Base-by-base conservation (phyloP, 2,797 vertebrate genomes). In the Rhynchonycteris naso region DNA sequence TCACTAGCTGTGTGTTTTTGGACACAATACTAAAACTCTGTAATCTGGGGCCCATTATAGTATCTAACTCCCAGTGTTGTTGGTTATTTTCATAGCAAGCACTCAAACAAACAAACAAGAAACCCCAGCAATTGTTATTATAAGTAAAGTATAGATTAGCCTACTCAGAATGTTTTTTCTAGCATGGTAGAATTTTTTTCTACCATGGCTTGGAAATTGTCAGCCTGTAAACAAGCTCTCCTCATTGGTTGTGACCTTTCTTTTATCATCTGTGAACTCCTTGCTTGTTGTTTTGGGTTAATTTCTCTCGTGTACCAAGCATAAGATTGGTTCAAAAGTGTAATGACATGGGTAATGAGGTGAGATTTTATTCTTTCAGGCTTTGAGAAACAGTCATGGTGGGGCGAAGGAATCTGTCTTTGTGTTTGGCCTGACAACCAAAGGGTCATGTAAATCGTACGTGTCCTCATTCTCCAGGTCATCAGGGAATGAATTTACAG, bases 41-140 rank as follows among this genome's bases (percentile, higher is more conserved):
- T 43, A 28, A 65, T 50, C 26, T 71, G 63, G 12, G 28, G 2
- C 4, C 18, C 30, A 8, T 83, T 71, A 13, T 24, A 28, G 13
- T 35, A 8, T 38, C 52, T 75, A 28, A 8, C 21, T 66, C 2
- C 4, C 26, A 24, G 35, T 18, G 4, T 50, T 56, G 26, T 61
- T 38, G 71, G 56, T 13, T 91, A 7, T 87, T 96, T 97, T 72
- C 65, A 90, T 43, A 43, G 35, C 7, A 82, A 87, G 7, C 9
- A 22, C 28, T 85, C 4, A 78, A 61, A 84, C 75, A 82, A 66
- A 43, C 43, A 43, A 43, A 43, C 43, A 43, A 43, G 8, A 43
- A 43, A 43, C 8, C 4, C 43, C 19, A 93, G 47, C 24, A 80
- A 43, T 7, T 86, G n/a, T 35, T 47, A 43, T 72, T 38, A 76